Conservation (phyloP, 2,797 vertebrate species). For the Adrianichthys oophorus region DNA sequence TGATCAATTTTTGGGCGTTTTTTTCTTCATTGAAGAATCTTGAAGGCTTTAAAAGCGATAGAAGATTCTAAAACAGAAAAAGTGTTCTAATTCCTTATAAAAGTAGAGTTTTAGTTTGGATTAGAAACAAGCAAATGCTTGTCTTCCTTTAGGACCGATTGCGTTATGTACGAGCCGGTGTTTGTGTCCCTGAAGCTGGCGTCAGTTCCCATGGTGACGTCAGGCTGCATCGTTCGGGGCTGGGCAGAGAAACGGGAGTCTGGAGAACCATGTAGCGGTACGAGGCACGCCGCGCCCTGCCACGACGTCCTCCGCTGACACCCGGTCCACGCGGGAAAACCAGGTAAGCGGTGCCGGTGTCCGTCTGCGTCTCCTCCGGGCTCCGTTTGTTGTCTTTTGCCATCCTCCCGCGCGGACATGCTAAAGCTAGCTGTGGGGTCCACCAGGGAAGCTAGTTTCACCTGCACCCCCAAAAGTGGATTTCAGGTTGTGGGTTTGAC, state of each 20-base stretch:
- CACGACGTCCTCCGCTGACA: slow-evolving; percentile 31
- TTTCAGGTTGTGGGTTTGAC: no score
- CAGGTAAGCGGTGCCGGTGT: slow-evolving; percentile 37
- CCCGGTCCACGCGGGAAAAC: slow-evolving; percentile 8
- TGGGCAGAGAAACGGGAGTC: slow-evolving; percentile 29
- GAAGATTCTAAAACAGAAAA: no score
- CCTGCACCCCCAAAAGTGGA: no score
- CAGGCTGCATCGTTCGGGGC: slow-evolving; percentile 37
- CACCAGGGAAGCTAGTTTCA: slow-evolving; percentile 17
- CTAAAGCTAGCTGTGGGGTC: slow-evolving; percentile 48
- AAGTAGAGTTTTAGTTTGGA: no score
- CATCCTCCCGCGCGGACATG: neutral
- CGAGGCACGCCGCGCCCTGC: slow-evolving; percentile 14
- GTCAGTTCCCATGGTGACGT: slow-evolving; percentile 54
- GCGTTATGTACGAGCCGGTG: slow-evolving; percentile 7
- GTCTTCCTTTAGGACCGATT: neutral
- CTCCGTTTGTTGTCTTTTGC: neutral
- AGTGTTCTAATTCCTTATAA: no score
- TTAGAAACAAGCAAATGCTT: no score
- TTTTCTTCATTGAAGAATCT: no score
- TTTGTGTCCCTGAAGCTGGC: slow-evolving; percentile 36
- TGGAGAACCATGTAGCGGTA: slow-evolving; percentile 55
- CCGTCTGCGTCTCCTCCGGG: neutral
- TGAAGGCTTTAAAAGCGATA: no score
- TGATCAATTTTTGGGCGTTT: no score